Conservation (phyloP, 2,888 invertebrate genomes). For the Papilio demoleus region DNA sequence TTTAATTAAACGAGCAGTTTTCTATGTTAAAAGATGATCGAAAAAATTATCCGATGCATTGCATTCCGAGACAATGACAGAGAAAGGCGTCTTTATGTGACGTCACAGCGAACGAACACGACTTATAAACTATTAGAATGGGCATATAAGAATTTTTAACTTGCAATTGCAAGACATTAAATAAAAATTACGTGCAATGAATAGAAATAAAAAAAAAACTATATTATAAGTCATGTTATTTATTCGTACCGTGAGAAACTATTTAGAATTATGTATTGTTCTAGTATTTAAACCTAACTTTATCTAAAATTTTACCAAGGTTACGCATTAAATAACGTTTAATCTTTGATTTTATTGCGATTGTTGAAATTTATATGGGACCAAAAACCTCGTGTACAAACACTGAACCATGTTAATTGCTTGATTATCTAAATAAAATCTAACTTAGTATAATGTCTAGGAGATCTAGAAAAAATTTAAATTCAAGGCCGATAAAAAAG, state of each 20-base stretch:
- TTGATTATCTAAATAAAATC: not conserved
- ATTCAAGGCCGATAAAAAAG: not conserved
- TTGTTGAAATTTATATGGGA: too few relatives aligned
- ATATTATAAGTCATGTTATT: too few relatives aligned
- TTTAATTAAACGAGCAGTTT: not conserved
- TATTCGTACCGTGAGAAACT: too few relatives aligned
- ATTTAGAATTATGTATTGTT: too few relatives aligned
- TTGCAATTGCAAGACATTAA: too few relatives aligned
- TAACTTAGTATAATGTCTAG: not conserved
- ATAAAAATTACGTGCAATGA: too few relatives aligned
- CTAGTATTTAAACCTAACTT: too few relatives aligned
- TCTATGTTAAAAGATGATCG: conserved; percentile 22
- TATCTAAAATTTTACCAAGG: too few relatives aligned
- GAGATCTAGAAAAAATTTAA: not conserved
- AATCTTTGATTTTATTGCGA: too few relatives aligned
- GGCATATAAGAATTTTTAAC: conserved; percentile 48
- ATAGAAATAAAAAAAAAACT: too few relatives aligned
- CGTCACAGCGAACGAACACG: conserved; percentile 49
- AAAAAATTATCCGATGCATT: conserved; percentile 45
- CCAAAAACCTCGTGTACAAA: not conserved
- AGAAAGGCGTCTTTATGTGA: conserved; percentile 60
- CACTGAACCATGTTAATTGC: not conserved
- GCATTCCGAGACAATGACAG: conserved; percentile 53
- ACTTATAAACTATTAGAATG: conserved; percentile 37
- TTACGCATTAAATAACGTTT: too few relatives aligned